Evolutionary conservation across 2,113 vertebrate genomes (phyloP), one percentile per base, ranked within the genome.

Genomic region (Butastur rufipennis): DNA sequence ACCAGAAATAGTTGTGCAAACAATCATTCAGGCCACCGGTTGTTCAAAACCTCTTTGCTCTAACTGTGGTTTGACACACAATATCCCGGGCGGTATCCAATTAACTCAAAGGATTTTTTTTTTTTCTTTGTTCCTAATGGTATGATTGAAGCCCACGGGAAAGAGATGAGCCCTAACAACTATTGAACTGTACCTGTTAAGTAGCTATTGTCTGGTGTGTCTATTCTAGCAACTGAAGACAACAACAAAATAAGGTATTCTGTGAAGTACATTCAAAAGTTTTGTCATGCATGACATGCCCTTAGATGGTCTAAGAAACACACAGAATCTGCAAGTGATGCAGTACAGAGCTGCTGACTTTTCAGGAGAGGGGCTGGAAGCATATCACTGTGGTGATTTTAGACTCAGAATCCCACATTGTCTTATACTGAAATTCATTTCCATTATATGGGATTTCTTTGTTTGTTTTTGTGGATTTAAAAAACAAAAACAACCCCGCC

Each of bases 401-500:
- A 71, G 17, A 53, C 16, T 38, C 21, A 50, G 47, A 55, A 80
- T 47, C 79, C 27, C 40, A 47, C 8, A 13, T 29, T 48, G 29
- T 29, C 9, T 73, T 34, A 40, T 34, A 45, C 2, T 38, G 42
- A 13, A 4, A n/a, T 75, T 52, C 0, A 47, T 67, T 59, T 72
- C n/a, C 26, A 40, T 67, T 72, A 52, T 16, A 18, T 26, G 19
- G 26, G 6, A 11, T 38, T 36, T 53, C 6, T 55, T 70, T 43
- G 4, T 42, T 26, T 31, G 13, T 4, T 15, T 65, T 48, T 58
- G 18, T 23, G 18, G 11, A n/a, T 42, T 42, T 55, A 48, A 62
- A 47, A 62, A 3, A 13, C 5, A 32, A 47, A 27, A 27, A 1
- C 3, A 11, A 34, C 47, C 7, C 1, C 7, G 4, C 7, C 4